Percentiles rank a stretch among this genome's conserved stretches.
phyloP scores from a whole-genome alignment of 2,888 invertebrate genomes.

The Synergus japonicus region DNA sequence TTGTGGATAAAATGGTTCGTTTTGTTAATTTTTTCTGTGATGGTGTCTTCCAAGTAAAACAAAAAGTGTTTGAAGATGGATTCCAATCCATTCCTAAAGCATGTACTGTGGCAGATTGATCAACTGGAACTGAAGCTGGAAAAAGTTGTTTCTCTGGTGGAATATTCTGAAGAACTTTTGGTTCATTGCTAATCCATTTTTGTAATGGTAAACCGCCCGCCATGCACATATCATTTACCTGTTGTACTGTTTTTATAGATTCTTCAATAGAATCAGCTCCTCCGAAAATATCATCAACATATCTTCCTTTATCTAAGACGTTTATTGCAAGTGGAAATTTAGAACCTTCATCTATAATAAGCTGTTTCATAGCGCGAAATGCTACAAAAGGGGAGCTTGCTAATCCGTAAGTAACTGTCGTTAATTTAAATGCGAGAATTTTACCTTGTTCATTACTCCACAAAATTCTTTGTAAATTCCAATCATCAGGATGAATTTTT shows the following conservation, averaged over 20 bases:
- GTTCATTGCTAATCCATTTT: no score
- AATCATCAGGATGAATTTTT: slow-evolving; percentile 49
- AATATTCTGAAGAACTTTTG: no score
- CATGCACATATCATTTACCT: no score
- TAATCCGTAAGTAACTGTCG: no score
- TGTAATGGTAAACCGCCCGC: no score
- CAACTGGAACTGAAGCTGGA: no score
- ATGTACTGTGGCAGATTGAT: no score
- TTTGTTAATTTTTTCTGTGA: slow-evolving; percentile 1
- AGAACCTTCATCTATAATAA: no score
- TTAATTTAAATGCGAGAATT: slow-evolving; percentile 43
- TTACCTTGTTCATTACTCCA: slow-evolving; percentile 51
- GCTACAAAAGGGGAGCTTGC: slow-evolving; percentile 59
- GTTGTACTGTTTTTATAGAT: background rate
- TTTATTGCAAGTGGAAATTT: no score
- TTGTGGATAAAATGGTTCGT: slow-evolving; percentile 10
- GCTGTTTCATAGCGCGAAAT: slow-evolving; percentile 45
- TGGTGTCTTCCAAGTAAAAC: background rate
- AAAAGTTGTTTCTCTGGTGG: no score
- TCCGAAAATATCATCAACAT: background rate
- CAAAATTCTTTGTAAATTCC: slow-evolving; percentile 61
- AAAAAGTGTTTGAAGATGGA: background rate
- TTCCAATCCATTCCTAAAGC: slow-evolving; percentile 36
- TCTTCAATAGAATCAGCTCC: background rate
- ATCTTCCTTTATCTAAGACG: no score